Percentiles rank a stretch among this genome's conserved stretches.
Conservation (phyloP, 2,797 vertebrate genomes). For the Jordanella pulchra region DNA sequence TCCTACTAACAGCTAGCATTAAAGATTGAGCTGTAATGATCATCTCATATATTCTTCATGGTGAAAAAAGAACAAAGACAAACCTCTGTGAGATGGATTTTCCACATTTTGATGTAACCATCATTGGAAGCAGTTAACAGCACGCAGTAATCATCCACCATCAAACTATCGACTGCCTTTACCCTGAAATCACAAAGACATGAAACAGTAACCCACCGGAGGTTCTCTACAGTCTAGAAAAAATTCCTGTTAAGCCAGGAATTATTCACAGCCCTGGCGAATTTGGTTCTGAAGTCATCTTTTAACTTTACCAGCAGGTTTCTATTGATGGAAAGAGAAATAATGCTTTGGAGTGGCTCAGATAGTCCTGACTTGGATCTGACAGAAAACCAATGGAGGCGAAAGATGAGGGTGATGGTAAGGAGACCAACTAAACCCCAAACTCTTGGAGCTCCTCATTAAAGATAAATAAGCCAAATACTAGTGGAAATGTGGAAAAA, state of each 20-base stretch:
- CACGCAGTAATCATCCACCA: conserved; percentile 79
- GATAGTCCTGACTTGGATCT: neutral
- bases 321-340: neutral
- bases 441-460: neutral
- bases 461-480: neutral
- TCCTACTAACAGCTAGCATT: neutral
- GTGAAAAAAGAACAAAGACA: neutral
- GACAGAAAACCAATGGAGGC: neutral
- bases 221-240: neutral
- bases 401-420: neutral
- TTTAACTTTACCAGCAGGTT: neutral
- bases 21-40: neutral
- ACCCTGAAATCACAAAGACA: conserved; percentile 78
- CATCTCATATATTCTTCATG: neutral
- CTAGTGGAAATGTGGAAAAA: neutral
- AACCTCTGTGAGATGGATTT: conserved; percentile 84
- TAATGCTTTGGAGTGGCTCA: neutral
- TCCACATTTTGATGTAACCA: conserved; percentile 96
- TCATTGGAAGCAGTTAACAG: conserved; percentile 94
- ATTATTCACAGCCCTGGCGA: neutral
- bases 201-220: neutral
- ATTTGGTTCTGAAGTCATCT: neutral
- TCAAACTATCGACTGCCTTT: conserved; percentile 88
- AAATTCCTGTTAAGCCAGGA: neutral
- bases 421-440: neutral